Conservation (phyloP, 2,888 invertebrate genomes). For the Steromphala cineraria region DNA sequence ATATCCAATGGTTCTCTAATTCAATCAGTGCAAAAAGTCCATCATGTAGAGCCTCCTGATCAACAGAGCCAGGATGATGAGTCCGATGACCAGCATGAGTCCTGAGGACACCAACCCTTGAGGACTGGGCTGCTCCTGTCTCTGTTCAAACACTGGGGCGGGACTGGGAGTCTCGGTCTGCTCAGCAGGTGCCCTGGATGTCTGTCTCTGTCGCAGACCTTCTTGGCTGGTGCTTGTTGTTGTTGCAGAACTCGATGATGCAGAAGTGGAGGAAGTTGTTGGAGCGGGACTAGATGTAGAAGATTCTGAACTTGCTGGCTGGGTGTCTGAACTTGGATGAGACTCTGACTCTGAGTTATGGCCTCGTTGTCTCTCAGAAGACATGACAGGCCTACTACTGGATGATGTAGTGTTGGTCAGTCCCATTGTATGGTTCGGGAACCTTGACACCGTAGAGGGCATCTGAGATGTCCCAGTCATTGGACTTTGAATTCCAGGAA, state of each 20-base stretch:
- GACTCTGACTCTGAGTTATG: neutral
- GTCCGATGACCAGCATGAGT: slow-evolving; percentile 39
- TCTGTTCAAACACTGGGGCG: slow-evolving; percentile 22
- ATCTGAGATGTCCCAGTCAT: neutral
- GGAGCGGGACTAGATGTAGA: neutral
- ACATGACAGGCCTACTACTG: neutral
- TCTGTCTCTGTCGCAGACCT: slow-evolving; percentile 32
- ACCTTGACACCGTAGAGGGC: neutral
- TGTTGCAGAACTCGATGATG: neutral
- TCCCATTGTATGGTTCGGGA: neutral
- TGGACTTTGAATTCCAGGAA: neutral
- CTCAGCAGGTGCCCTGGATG: neutral
- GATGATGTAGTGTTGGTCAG: neutral
- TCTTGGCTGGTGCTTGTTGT: neutral
- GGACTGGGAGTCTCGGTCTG: slow-evolving; percentile 2
- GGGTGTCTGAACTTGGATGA: neutral
- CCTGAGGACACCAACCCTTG: slow-evolving; percentile 21
- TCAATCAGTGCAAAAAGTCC: neutral
- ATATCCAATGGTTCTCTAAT: no score
- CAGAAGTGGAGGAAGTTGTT: neutral
- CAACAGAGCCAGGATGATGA: slow-evolving; percentile 39
- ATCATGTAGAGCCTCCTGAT: slow-evolving; percentile 37
- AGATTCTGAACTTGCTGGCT: neutral
- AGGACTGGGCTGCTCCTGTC: slow-evolving; percentile 12
- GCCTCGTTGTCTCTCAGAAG: neutral